These are phyloP conservation scores for Entomobrya proxima DNA, from an alignment of 2,888 invertebrate species.

Conservation along the genomic window DNA sequence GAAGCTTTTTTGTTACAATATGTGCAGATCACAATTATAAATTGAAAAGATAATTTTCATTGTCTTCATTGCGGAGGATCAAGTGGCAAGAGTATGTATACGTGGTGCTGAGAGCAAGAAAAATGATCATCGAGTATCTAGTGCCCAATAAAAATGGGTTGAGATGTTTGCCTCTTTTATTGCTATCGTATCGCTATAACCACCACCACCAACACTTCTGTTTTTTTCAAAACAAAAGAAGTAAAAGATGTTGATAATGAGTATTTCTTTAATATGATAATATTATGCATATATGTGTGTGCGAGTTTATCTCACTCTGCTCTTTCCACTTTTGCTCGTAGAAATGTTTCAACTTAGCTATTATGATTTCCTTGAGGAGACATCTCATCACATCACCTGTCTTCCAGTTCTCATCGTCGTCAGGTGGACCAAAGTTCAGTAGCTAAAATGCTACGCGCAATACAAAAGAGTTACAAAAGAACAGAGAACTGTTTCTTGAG, in stretches of 20 bases:
- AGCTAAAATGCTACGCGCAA: neutral
- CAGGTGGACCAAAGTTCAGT: conserved; percentile 37
- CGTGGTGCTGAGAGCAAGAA: conserved; percentile 2
- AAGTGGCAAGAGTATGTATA: neutral
- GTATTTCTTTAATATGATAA: neutral
- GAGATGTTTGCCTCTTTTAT: conserved; percentile 13
- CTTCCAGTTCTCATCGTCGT: conserved; percentile 52
- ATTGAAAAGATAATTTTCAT: conserved; percentile 4
- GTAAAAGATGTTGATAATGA: neutral
- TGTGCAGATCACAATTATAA: neutral
- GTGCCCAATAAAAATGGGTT: conserved; percentile 11
- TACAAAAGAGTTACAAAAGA: conserved; percentile 14
- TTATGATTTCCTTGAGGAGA: conserved; percentile 67
- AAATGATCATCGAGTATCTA: neutral
- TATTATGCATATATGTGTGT: conserved; percentile 4
- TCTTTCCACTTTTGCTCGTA: neutral
- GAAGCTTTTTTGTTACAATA: too few relatives aligned
- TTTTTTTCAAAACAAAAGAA: neutral
- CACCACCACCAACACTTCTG: neutral
- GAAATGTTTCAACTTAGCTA: conserved; percentile 5
- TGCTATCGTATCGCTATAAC: neutral
- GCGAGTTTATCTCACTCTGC: neutral
- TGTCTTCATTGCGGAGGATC: neutral
- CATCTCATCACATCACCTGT: conserved; percentile 68
- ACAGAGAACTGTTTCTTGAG: neutral